A percentile compares a stretch with the other conserved stretches of the same genome.
Conservation (phyloP, 2,113 vertebrate genomes). For the Gadus chalcogrammus region DNA sequence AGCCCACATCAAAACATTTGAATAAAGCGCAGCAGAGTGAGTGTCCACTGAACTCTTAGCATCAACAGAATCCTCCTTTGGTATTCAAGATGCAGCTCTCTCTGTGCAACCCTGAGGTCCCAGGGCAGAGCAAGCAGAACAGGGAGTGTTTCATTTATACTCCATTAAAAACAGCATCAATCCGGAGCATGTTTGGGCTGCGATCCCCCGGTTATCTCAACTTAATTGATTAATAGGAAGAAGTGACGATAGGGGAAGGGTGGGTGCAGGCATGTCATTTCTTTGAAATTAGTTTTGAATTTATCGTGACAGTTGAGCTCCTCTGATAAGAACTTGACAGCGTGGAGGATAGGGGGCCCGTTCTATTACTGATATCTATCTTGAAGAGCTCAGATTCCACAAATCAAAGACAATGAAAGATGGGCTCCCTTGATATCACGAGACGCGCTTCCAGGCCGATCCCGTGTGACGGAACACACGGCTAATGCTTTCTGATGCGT, state of each 20-base stretch:
- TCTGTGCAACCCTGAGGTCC: too few relatives aligned
- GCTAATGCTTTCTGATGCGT: slow-evolving; percentile 49
- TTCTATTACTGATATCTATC: slow-evolving; percentile 55
- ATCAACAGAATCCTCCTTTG: too few relatives aligned
- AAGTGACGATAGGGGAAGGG: slow-evolving; percentile 58
- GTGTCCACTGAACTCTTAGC: too few relatives aligned
- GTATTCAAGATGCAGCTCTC: too few relatives aligned
- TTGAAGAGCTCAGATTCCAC: slow-evolving; percentile 58
- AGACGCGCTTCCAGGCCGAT: slow-evolving; percentile 45
- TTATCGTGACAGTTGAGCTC: slow-evolving; percentile 20
- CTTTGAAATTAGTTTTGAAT: slow-evolving; percentile 51
- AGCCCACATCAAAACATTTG: too few relatives aligned
- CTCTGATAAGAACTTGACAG: slow-evolving; percentile 59
- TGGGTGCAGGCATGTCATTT: slow-evolving; percentile 25
- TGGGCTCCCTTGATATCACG: slow-evolving; percentile 47
- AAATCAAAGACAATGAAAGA: slow-evolving; percentile 64
- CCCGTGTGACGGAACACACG: slow-evolving; percentile 45
- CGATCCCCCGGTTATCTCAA: neutral
- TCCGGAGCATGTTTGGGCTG: too few relatives aligned
- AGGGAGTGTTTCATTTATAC: too few relatives aligned
- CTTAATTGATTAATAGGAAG: slow-evolving; percentile 69
- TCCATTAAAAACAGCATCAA: too few relatives aligned
- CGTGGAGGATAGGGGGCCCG: slow-evolving; percentile 20
- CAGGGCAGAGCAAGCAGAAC: too few relatives aligned
- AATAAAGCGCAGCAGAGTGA: too few relatives aligned